These are phyloP conservation scores for Cataglyphis albicans DNA, from an alignment of 2,888 invertebrate genomes.

Conservation along the genomic window DNA sequence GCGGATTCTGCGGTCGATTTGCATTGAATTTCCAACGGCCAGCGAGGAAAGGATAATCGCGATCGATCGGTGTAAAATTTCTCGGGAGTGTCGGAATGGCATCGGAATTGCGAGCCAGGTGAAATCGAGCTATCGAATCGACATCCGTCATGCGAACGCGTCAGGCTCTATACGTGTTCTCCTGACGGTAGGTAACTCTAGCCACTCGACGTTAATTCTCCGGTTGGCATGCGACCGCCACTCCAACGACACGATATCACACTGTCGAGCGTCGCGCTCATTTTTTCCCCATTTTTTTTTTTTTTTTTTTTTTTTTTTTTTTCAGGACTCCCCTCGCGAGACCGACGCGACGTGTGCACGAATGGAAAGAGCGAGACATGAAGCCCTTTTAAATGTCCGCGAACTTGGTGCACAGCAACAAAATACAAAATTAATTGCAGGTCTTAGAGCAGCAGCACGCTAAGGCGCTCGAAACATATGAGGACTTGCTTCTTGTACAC, in stretches of 20 bases:
- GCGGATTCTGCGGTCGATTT: slow-evolving; percentile 14
- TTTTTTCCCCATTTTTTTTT: slow-evolving; percentile 44
- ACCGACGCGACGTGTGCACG: slow-evolving; percentile 62
- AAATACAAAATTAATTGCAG: slow-evolving; percentile 54
- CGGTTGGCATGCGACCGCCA: slow-evolving; percentile 83
- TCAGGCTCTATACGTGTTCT: slow-evolving; percentile 74
- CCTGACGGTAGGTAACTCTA: slow-evolving; percentile 79
- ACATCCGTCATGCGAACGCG: slow-evolving; percentile 82
- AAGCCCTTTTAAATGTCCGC: slow-evolving; percentile 52
- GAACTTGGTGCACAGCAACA: slow-evolving; percentile 38
- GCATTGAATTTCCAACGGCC: slow-evolving; percentile 25
- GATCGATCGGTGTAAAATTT: slow-evolving; percentile 78
- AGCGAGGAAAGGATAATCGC: slow-evolving; percentile 64
- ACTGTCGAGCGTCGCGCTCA: slow-evolving; percentile 65
- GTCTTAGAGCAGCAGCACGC: slow-evolving; percentile 32
- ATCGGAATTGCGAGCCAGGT: slow-evolving; percentile 78
- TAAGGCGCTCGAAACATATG: slow-evolving; percentile 1
- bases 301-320: slow-evolving; percentile 15
- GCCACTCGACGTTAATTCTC: slow-evolving; percentile 83
- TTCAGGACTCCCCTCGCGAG: slow-evolving; percentile 29
- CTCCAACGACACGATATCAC: slow-evolving; percentile 81
- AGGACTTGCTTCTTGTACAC: not conserved
- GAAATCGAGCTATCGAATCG: slow-evolving; percentile 84
- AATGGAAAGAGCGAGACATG: slow-evolving; percentile 49
- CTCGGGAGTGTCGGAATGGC: slow-evolving; percentile 73